Percentiles rank a stretch among this genome's conserved stretches.
phyloP scores from a whole-genome alignment of 2,113 vertebrate genomes.

The Pipa parva region DNA sequence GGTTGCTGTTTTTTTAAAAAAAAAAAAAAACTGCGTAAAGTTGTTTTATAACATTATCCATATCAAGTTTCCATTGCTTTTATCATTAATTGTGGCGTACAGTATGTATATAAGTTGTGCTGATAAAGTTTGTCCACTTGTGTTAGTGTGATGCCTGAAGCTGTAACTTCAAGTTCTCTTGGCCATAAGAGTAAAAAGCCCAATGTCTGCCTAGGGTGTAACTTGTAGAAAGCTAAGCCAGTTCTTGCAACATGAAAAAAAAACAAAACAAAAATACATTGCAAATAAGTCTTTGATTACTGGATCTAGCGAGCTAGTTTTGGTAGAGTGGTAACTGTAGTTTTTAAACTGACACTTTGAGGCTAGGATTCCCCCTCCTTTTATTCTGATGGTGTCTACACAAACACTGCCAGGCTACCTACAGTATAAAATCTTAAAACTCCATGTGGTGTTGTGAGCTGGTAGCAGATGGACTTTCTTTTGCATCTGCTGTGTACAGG shows the following conservation, averaged over 20 bases:
- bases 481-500: conserved; percentile 98
- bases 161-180: conserved; percentile 73
- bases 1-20: conserved; percentile 68
- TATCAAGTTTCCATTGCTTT: conserved; percentile 64
- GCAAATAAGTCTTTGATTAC: conserved; percentile 68
- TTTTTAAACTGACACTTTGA: conserved; percentile 64
- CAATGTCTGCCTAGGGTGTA: conserved; percentile 66
- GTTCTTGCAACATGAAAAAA: conserved; percentile 55
- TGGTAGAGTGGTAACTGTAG: conserved; percentile 56
- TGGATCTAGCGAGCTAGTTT: conserved; percentile 54
- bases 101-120: conserved; percentile 56
- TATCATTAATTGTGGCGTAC: conserved; percentile 51
- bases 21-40: conserved; percentile 49
- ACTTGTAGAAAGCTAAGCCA: conserved; percentile 65
- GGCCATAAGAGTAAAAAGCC: conserved; percentile 77
- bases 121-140: conserved; percentile 67
- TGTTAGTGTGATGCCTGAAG: conserved; percentile 57
- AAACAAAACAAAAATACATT: conserved; percentile 51
- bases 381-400: conserved; percentile 71
- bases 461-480: conserved; percentile 98
- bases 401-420: conserved; percentile 74
- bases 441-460: conserved; percentile 92
- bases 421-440: conserved; percentile 87
- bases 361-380: conserved; percentile 67
- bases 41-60: conserved; percentile 21